Evolutionary conservation across 2,113 vertebrate species (phyloP).

Genomic region (Neoarius graeffei): DNA sequence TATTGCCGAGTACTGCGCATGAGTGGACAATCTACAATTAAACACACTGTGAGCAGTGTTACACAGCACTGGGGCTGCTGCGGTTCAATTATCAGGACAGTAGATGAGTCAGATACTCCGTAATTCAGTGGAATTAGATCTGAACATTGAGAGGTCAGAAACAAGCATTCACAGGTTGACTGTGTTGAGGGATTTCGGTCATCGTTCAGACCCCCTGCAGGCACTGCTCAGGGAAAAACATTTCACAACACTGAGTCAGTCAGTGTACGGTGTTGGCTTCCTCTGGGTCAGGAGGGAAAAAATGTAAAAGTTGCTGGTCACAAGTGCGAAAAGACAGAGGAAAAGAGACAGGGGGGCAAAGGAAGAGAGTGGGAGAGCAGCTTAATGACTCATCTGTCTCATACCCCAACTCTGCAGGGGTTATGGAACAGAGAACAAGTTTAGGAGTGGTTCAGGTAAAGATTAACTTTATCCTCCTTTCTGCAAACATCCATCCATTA

Average conservation of each 20-base stretch:
- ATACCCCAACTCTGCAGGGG: not conserved
- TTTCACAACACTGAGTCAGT: not conserved
- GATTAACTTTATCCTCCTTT: not conserved
- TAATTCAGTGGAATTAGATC: not conserved
- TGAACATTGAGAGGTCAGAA: not conserved
- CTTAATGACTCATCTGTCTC: constrained; percentile 32
- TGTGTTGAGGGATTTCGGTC: not conserved
- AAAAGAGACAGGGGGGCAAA: not conserved
- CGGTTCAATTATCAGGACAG: not conserved
- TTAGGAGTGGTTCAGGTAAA: not conserved
- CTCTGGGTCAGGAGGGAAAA: too few species aligned
- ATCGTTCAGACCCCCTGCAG: not conserved
- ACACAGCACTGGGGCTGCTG: not conserved
- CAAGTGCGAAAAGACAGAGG: not conserved
- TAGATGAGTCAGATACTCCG: constrained; percentile 2
- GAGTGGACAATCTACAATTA: constrained; percentile 1
- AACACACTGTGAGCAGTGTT: not conserved
- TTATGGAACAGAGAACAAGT: not conserved
- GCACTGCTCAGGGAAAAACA: not conserved
- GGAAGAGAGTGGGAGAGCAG: not conserved
- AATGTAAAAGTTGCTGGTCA: not conserved
- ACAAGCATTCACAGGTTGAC: not conserved
- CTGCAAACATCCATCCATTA: not conserved
- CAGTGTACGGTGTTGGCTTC: not conserved
- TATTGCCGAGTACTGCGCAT: not conserved